A percentile compares a stretch with the other conserved stretches of the same genome.
These are phyloP conservation scores for Tricholauxania praeusta DNA, from an alignment of 2,888 invertebrate genomes.

Conservation along the genomic window DNA sequence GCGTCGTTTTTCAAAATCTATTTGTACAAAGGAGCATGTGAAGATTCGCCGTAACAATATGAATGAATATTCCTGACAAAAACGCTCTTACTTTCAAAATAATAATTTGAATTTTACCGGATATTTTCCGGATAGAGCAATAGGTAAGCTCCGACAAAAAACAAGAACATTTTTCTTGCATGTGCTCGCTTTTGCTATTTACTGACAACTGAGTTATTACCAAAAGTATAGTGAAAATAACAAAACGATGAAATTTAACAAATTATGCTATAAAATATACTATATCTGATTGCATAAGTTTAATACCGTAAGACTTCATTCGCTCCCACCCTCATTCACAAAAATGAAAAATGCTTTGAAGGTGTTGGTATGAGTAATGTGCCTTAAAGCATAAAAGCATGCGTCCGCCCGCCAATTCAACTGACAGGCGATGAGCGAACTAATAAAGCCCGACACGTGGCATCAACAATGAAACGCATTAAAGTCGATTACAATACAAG, in stretches of 20 bases:
- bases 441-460: slow-evolving; percentile 69
- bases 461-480: slow-evolving; percentile 69
- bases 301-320: background rate
- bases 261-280: slow-evolving; percentile 31
- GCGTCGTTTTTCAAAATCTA: no score
- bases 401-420: slow-evolving; percentile 52
- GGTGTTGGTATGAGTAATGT: slow-evolving; percentile 58
- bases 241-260: slow-evolving; percentile 37
- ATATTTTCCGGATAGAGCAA: no score
- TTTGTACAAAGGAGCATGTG: no score
- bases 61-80: no score
- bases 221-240: background rate
- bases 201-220: no score
- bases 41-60: no score
- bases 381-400: slow-evolving; percentile 66
- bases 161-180: no score
- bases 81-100: no score
- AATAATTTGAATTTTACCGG: no score
- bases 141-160: no score
- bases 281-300: slow-evolving; percentile 7
- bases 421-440: slow-evolving; percentile 57
- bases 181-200: no score
- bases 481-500: slow-evolving; percentile 67
- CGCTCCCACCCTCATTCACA: slow-evolving; percentile 21
- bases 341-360: slow-evolving; percentile 12